A percentile compares a stretch with the other conserved stretches of the same genome.
phyloP scores from a whole-genome alignment of 30 jellyfish, hydroid and myxozoan species.

The Phacellophora camtschatica region DNA sequence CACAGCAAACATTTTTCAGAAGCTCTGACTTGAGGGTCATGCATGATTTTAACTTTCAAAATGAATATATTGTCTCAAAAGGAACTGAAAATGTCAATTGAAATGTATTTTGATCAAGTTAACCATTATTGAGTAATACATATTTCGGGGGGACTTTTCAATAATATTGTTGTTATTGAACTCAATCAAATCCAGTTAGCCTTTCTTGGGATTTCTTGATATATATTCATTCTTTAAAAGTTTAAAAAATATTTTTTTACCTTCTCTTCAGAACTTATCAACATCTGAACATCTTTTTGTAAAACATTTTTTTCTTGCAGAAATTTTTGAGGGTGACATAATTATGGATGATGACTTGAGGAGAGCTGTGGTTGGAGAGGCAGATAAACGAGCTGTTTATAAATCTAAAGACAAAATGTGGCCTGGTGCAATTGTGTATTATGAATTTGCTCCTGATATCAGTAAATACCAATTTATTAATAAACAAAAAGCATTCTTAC shows the following conservation, averaged over 20 bases:
- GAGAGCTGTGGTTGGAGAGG: constrained; percentile 81
- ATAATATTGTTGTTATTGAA: too few species aligned
- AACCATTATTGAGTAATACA: too few species aligned
- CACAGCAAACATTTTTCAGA: too few species aligned
- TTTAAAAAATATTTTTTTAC: not conserved
- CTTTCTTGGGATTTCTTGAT: too few species aligned
- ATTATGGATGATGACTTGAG: constrained; percentile 83
- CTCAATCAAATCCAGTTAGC: too few species aligned
- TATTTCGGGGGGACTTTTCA: too few species aligned
- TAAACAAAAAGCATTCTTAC: too few species aligned
- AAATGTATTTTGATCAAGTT: too few species aligned
- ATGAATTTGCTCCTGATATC: constrained; percentile 31
- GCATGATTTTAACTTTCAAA: too few species aligned
- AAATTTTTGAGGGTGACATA: constrained; percentile 94
- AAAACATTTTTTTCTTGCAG: constrained; percentile 18
- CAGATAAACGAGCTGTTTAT: constrained; percentile 61
- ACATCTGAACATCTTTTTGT: not conserved
- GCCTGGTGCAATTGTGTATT: constrained; percentile 74
- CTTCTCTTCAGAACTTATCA: not conserved
- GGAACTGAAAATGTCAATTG: too few species aligned
- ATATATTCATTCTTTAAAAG: not conserved
- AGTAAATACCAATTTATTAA: constrained; percentile 10
- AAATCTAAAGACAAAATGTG: constrained; percentile 34
- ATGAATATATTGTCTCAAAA: too few species aligned
- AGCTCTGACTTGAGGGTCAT: too few species aligned